Base-by-base conservation (phyloP, 2,113 vertebrate species). In the Protomyctophum bolini region DNA sequence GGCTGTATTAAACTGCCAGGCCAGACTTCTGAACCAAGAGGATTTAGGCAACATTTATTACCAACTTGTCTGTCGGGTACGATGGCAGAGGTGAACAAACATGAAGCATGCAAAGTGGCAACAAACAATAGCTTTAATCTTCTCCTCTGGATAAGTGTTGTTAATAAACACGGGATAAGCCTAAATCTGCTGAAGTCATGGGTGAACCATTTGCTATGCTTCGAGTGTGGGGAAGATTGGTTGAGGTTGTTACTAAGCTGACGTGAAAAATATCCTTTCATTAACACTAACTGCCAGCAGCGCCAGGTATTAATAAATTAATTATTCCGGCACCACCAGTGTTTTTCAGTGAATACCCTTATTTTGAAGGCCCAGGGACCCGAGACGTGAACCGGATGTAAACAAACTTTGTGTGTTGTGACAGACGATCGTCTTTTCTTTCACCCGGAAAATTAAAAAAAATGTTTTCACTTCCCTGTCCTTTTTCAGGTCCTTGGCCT, bases 1-100 rank as follows among this genome's bases (percentile, higher is more conserved):
- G 77, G 71, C 73, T 84, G 82, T 90, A 90, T 90, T 90, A 90
- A 89, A 72, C 76, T 80, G 77, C 62, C 68, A 79, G 72, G 72
- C 28, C 10, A 76, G 75, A 86, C 73, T 76, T 81, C 66, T 48
- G 70, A 85, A 79, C 69, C 41, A 47, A 64, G 68, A 77, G 85
- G 82, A 88, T 88, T 91, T 89, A 68, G 77, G 74, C 28, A 4
- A 7, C 65, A 72, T 69, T 82, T 77, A 48, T 84, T 79, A 78
- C 79, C 41, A 75, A 50, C 57, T 58, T 57, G 69, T 72, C 64
- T 46, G 33, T 78, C 65, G 80, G 73, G 81, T 87, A 41, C 54
- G 74, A 46, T 47, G 81, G 69, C 72, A 65, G 79, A 70, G 65
- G 55, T 67, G 66, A 64, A 47, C 14, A 51, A 56, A 79, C 52